A percentile compares a stretch with the other conserved stretches of the same genome.
Evolutionary conservation across 2,888 invertebrate species (phyloP).

Genomic region (Tuta absoluta): DNA sequence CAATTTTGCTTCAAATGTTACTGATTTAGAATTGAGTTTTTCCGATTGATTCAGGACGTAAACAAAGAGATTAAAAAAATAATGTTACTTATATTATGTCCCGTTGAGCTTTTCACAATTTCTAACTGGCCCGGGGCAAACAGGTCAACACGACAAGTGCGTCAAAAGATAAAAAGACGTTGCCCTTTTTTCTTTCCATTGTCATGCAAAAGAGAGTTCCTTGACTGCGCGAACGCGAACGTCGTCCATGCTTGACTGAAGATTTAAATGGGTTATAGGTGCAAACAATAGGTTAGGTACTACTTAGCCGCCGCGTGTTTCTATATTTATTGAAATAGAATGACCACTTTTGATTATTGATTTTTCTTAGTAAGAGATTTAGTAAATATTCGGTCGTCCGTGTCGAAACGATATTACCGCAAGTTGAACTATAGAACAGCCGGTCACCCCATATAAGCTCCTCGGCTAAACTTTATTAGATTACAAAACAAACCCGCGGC

Average conservation of each 20-base stretch:
- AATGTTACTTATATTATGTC: background rate
- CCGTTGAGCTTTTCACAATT: background rate
- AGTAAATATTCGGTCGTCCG: background rate
- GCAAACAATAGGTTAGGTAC: background rate
- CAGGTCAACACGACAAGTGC: slow-evolving; percentile 4
- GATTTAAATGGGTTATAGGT: background rate
- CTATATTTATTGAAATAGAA: background rate
- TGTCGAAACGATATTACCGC: slow-evolving; percentile 12
- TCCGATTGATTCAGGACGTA: too few species aligned
- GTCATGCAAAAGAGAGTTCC: slow-evolving; percentile 1
- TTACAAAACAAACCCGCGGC: slow-evolving; percentile 17
- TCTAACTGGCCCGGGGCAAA: slow-evolving; percentile 1
- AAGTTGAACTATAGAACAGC: slow-evolving; percentile 6
- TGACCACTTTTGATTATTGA: background rate
- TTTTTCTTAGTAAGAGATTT: background rate
- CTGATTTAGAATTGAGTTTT: too few species aligned
- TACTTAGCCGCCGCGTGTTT: background rate
- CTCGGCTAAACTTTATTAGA: slow-evolving; percentile 14
- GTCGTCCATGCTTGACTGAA: background rate
- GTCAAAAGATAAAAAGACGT: slow-evolving; percentile 5
- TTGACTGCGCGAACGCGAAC: background rate
- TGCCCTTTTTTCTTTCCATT: slow-evolving; percentile 7
- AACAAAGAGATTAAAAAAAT: background rate
- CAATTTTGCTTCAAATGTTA: too few species aligned
- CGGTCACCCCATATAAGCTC: slow-evolving; percentile 16